Base-by-base conservation (phyloP, 1,140 invertebrate species). In the Drosophila truncata region DNA sequence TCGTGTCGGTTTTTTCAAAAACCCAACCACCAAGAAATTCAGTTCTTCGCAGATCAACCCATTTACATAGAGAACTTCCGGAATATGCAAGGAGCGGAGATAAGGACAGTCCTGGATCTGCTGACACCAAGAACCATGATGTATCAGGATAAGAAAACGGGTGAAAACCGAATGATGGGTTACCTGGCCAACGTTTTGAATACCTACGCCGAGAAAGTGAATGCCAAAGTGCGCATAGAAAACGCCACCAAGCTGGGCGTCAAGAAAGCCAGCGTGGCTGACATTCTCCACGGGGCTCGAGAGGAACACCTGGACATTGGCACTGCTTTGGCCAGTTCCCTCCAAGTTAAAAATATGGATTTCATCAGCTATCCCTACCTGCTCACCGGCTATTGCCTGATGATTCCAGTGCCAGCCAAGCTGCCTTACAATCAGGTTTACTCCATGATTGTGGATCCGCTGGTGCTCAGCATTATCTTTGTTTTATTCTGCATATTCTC, bases 11-110 rank as follows among this genome's bases (percentile, higher is more conserved):
- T n/a, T 39, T 90, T 78, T 39, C 62, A 70, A 9, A 4, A n/a
- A 4, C 47, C 41, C n/a, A 80, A 67, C 33, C 39, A 70, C 20
- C 41, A 42, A 4, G 49, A 80, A 16, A 23, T 65, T 0, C 20
- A 41, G 11, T 25, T 62, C 4, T 54, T 20, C 3, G 52, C 46
- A 1, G 16, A 37, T 10, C 31, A 23, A 13, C 9, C 39, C 10
- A 72, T 85, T 4, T 92, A 76, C 29, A 54, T 85, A 11, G 49
- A 82, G 16, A 91, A 91, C 16, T 85, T 92, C 37, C 33, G 8
- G 0, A 65, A 92, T 18, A 82, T 92, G 77, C 52, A 52, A 0
- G 83, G 86, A 0, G 33, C 44, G 5, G 10, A n/a, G 0, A 66
- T 92, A 0, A 33, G 31, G 3, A 88, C 78, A 0, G 70, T 77